phyloP scores from a whole-genome alignment of 2,888 invertebrate genomes.

The Siphonodentalium dalli region DNA sequence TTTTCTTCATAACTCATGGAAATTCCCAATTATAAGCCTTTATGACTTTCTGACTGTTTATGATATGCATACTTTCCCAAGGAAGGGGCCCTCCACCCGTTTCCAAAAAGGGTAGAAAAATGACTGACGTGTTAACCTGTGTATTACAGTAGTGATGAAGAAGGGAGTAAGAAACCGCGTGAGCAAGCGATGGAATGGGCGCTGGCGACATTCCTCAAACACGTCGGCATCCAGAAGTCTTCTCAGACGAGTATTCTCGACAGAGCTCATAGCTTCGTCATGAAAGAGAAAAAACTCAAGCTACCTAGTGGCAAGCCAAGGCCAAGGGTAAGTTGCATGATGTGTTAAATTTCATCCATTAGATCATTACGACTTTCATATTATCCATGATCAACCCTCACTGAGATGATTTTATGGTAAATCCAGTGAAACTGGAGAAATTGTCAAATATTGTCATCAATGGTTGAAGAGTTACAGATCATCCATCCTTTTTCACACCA shows the following conservation, averaged over 20 bases:
- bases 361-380: no score
- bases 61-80: no score
- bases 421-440: no score
- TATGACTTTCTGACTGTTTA: no score
- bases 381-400: no score
- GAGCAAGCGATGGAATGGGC: slow-evolving; percentile 76
- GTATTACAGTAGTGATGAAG: slow-evolving; percentile 11
- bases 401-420: no score
- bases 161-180: slow-evolving; percentile 17
- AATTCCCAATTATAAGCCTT: no score
- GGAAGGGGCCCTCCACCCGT: not conserved
- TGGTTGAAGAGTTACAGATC: no score
- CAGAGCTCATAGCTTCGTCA: slow-evolving; percentile 82
- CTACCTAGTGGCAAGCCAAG: slow-evolving; percentile 30
- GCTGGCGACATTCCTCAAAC: slow-evolving; percentile 81
- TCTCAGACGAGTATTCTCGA: slow-evolving; percentile 70
- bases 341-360: no score
- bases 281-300: slow-evolving; percentile 78
- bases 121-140: slow-evolving; percentile 22
- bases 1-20: no score
- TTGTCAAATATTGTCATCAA: no score
- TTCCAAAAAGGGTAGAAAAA: slow-evolving; percentile 15
- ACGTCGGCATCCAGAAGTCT: slow-evolving; percentile 75
- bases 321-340: slow-evolving; percentile 36
- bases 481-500: no score